Conservation (phyloP, 2,888 invertebrate genomes). For the Gerosis bhagava region DNA sequence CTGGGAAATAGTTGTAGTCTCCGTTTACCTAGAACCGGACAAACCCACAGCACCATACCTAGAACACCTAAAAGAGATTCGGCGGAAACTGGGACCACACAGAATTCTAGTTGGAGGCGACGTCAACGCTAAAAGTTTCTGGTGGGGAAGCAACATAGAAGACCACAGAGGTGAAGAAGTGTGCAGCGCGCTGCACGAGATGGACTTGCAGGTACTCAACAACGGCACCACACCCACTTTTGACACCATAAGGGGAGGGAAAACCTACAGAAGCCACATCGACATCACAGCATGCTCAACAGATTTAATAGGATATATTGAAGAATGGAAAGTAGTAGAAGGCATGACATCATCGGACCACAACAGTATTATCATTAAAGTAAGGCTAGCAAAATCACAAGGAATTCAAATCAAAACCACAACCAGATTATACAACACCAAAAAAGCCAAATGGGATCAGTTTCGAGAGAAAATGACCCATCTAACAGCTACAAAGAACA, state of each 20-base stretch:
- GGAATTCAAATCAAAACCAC: background rate
- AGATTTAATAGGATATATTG: no score
- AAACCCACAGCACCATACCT: constrained; percentile 25
- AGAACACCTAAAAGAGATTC: constrained; percentile 8
- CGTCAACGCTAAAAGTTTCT: constrained; percentile 23
- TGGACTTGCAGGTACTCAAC: constrained; percentile 14
- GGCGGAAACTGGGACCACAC: background rate
- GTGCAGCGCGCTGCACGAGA: constrained; percentile 5
- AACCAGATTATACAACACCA: background rate
- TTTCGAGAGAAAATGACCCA: background rate
- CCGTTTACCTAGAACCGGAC: constrained; percentile 1
- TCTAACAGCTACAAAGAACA: background rate
- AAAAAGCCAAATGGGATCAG: background rate
- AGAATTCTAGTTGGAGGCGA: constrained; percentile 26
- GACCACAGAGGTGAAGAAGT: constrained; percentile 29
- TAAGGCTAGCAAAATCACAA: background rate
- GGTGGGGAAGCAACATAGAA: constrained; percentile 29
- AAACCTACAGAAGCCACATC: constrained; percentile 15
- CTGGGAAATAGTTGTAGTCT: background rate
- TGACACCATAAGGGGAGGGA: constrained; percentile 21
- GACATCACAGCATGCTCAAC: constrained; percentile 20
- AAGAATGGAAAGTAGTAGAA: background rate
- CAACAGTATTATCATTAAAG: background rate
- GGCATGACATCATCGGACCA: background rate
- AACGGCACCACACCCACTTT: constrained; percentile 24